A percentile compares a stretch with the other conserved stretches of the same genome.
These are phyloP conservation scores for Clarias fuscus DNA, from an alignment of 2,797 vertebrate genomes.

Conservation along the genomic window DNA sequence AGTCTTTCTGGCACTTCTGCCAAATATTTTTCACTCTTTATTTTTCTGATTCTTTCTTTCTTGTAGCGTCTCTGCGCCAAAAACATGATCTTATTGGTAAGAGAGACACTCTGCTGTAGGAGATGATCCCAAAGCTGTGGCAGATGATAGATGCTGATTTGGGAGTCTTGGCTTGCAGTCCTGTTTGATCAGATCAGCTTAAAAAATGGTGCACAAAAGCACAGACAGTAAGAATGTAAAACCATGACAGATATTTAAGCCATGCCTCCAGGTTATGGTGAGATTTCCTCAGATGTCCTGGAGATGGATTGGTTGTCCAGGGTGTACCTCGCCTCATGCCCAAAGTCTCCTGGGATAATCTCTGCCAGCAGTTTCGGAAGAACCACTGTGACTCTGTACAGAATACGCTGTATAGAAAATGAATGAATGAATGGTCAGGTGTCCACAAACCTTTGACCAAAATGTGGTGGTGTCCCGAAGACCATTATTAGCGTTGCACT, in stretches of 20 bases:
- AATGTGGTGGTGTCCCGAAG: not conserved
- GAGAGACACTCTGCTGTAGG: not conserved
- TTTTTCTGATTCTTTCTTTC: constrained; percentile 30
- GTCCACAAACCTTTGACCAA: not conserved
- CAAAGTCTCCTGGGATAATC: too few species aligned
- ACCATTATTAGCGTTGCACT: not conserved
- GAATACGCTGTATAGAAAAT: too few species aligned
- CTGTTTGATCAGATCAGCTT: constrained; percentile 20
- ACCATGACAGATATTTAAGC: not conserved
- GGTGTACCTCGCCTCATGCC: too few species aligned
- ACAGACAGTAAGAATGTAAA: constrained; percentile 8
- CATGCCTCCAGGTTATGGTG: constrained; percentile 7
- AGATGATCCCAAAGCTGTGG: constrained; percentile 35
- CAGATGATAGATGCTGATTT: constrained; percentile 27
- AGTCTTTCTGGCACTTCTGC: constrained; percentile 44
- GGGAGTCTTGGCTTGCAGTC: constrained; percentile 4
- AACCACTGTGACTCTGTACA: not conserved
- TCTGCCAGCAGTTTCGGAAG: too few species aligned
- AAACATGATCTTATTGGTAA: constrained; percentile 47
- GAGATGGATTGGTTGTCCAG: too few species aligned
- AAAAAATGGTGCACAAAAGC: not conserved
- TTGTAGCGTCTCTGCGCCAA: constrained; percentile 39
- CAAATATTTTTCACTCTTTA: constrained; percentile 41
- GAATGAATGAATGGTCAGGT: too few species aligned
- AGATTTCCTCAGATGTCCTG: not conserved